These are phyloP conservation scores for Sarcophaga caerulescens DNA, from an alignment of 2,888 invertebrate genomes.

Conservation along the genomic window DNA sequence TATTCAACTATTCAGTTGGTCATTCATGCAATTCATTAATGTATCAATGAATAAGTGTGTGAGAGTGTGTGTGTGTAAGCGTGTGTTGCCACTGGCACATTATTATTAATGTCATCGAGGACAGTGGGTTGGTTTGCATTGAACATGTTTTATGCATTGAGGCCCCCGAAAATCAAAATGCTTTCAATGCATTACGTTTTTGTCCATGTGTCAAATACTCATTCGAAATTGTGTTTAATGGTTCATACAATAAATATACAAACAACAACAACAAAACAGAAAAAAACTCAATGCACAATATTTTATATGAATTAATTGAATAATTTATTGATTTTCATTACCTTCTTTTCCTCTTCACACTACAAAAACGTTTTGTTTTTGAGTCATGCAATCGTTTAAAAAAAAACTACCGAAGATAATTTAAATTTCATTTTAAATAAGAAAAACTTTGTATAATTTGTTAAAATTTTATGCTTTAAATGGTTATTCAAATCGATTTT, in stretches of 20 bases:
- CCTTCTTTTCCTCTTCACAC: neutral
- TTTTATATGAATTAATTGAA: slow-evolving; percentile 28
- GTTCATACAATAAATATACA: neutral
- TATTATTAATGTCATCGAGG: neutral
- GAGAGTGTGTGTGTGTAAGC: no score
- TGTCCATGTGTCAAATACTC: slow-evolving; percentile 14
- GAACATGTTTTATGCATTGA: neutral
- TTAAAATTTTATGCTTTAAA: neutral
- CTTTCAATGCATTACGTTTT: slow-evolving; percentile 13
- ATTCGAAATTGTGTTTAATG: slow-evolving; percentile 37
- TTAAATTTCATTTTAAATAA: neutral
- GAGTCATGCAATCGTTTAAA: neutral
- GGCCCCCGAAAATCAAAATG: neutral
- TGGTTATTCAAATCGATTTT: neutral
- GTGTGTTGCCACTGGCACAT: neutral
- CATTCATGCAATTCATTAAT: slow-evolving; percentile 43
- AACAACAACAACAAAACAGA: slow-evolving; percentile 17
- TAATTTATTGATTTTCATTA: slow-evolving; percentile 53
- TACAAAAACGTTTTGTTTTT: neutral
- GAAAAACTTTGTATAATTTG: neutral
- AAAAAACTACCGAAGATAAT: neutral
- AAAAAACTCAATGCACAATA: neutral
- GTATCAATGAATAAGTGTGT: slow-evolving; percentile 38
- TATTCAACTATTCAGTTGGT: neutral
- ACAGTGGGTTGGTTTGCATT: slow-evolving; percentile 31